These are phyloP conservation scores for Chrysomela aeneicollis DNA, from an alignment of 2,888 invertebrate species.

Conservation along the genomic window DNA sequence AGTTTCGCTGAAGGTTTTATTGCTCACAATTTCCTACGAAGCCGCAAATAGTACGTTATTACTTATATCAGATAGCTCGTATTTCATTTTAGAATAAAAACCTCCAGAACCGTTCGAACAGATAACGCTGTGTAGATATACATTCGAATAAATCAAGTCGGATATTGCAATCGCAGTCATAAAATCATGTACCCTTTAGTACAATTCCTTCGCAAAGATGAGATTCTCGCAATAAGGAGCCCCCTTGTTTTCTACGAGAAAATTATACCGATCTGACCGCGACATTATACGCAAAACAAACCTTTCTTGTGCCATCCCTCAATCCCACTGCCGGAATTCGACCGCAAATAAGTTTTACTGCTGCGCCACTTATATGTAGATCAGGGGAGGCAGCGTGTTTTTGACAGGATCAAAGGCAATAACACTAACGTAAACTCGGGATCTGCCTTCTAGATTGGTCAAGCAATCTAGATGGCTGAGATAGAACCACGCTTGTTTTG, in stretches of 20 bases:
- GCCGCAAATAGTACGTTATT: constrained; percentile 30
- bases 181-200: constrained; percentile 38
- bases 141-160: constrained; percentile 37
- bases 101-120: constrained; percentile 27
- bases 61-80: constrained; percentile 29
- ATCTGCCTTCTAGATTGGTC: constrained; percentile 58
- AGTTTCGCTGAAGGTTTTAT: constrained; percentile 9
- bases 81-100: constrained; percentile 31
- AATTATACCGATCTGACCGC: constrained; percentile 49
- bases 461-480: constrained; percentile 57
- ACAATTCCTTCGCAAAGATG: constrained; percentile 39
- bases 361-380: constrained; percentile 47
- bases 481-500: constrained; percentile 48
- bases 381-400: constrained; percentile 56
- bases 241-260: constrained; percentile 44
- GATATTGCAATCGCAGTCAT: constrained; percentile 31
- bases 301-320: constrained; percentile 49
- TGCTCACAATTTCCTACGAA: constrained; percentile 12
- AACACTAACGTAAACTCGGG: constrained; percentile 60
- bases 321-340: constrained; percentile 48
- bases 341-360: constrained; percentile 54
- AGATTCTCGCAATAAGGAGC: constrained; percentile 38
- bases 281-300: constrained; percentile 49
- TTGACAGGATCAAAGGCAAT: constrained; percentile 59
- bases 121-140: constrained; percentile 30